A percentile compares a stretch with the other conserved stretches of the same genome.
Conservation (phyloP, 2,888 invertebrate species). For the Ormyrus pomaceus region DNA sequence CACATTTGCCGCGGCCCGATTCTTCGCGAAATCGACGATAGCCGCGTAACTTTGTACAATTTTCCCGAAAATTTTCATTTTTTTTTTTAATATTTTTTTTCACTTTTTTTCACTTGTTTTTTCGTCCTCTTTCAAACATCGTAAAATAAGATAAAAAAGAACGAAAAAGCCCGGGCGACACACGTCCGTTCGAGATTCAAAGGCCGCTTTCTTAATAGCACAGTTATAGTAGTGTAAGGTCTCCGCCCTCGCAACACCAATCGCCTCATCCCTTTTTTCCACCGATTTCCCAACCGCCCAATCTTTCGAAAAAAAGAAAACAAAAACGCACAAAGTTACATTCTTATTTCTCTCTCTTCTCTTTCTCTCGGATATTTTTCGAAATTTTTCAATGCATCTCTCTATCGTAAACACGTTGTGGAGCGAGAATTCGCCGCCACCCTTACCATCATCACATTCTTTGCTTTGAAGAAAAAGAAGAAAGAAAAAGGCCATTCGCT, state of each 20-base stretch:
- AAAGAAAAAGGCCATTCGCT: constrained; percentile 35
- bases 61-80: constrained; percentile 7
- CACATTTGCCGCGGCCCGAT: constrained; percentile 46
- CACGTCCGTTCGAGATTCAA: constrained; percentile 56
- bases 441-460: background rate
- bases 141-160: constrained; percentile 22
- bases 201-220: constrained; percentile 30
- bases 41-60: constrained; percentile 50
- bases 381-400: no score
- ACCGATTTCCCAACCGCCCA: constrained; percentile 28
- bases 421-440: constrained; percentile 9
- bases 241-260: constrained; percentile 7
- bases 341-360: constrained; percentile 7
- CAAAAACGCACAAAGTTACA: constrained; percentile 4
- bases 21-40: constrained; percentile 35
- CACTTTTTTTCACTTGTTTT: background rate
- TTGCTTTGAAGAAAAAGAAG: constrained; percentile 23
- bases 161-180: constrained; percentile 21
- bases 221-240: constrained; percentile 13
- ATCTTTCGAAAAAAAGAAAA: constrained; percentile 25
- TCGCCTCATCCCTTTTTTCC: constrained; percentile 49
- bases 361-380: background rate
- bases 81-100: constrained; percentile 9
- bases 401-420: background rate
- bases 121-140: background rate